phyloP scores from a whole-genome alignment of 1,140 invertebrate species.

The Orussus abietinus region DNA sequence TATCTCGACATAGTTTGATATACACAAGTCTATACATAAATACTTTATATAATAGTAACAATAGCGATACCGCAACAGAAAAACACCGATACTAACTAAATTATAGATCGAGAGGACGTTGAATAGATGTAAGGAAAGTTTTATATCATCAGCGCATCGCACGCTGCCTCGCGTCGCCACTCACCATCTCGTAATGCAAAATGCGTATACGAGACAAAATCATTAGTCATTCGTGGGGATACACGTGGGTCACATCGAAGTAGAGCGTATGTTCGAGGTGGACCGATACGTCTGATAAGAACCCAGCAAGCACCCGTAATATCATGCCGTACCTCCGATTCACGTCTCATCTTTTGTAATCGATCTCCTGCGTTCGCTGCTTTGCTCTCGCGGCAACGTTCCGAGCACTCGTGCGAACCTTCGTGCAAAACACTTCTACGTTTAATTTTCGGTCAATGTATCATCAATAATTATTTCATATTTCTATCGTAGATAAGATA shows the following conservation, averaged over 20 bases:
- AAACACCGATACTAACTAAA: constrained; percentile 36
- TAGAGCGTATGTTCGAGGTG: constrained; percentile 7
- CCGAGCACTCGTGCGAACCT: constrained; percentile 21
- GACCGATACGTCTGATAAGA: neutral
- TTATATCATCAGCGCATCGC: constrained; percentile 50
- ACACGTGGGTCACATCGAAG: constrained; percentile 20
- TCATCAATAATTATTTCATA: constrained; percentile 47
- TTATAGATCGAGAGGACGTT: constrained; percentile 35
- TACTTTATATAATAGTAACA: constrained; percentile 48
- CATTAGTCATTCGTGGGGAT: constrained; percentile 15
- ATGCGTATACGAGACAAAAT: constrained; percentile 24
- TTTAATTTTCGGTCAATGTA: constrained; percentile 45
- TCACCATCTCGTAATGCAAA: constrained; percentile 19
- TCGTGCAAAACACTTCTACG: constrained; percentile 27
- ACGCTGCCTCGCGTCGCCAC: constrained; percentile 36
- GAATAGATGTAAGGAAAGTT: constrained; percentile 47
- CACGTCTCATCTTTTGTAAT: constrained; percentile 29
- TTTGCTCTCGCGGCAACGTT: constrained; percentile 19
- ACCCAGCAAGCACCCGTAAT: neutral
- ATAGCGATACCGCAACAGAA: constrained; percentile 42
- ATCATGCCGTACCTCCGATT: too few species aligned
- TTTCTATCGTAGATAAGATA: constrained; percentile 45
- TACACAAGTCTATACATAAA: constrained; percentile 48
- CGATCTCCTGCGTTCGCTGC: constrained; percentile 44
- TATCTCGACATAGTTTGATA: constrained; percentile 50